phyloP scores from a whole-genome alignment of 2,113 vertebrate genomes.

The Rana temporaria region DNA sequence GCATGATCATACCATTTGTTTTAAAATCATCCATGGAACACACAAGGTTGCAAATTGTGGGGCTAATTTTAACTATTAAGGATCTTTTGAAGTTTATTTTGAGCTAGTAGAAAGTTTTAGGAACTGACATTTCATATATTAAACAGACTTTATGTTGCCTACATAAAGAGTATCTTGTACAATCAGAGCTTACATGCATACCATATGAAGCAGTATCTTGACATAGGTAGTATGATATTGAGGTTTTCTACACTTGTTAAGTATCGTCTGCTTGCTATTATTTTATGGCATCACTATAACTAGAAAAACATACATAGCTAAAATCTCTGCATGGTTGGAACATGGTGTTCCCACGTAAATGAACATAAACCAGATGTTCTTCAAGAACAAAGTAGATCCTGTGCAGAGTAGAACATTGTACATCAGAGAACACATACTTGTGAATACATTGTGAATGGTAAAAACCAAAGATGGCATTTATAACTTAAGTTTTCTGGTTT shows the following conservation, averaged over 20 bases:
- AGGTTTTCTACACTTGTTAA: background rate
- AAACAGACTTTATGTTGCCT: background rate
- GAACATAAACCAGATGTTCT: conserved; percentile 43
- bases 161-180: background rate
- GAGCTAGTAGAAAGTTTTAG: background rate
- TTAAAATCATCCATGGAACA: background rate
- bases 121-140: background rate
- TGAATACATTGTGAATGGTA: conserved; percentile 6
- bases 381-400: background rate
- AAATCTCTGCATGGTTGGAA: conserved; percentile 18
- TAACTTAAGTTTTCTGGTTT: conserved; percentile 18
- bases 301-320: conserved; percentile 32
- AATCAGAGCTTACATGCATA: background rate
- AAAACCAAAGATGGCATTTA: conserved; percentile 12
- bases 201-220: conserved; percentile 2
- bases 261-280: conserved; percentile 8
- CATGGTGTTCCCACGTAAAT: conserved; percentile 37
- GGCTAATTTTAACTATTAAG: background rate
- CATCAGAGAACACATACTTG: background rate
- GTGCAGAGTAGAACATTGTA: background rate
- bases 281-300: conserved; percentile 29
- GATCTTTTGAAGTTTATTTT: background rate
- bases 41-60: background rate
- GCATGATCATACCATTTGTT: too few species aligned
- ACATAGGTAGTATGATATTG: background rate